Conservation (phyloP, 2,113 vertebrate species). For the Perccottus glenii region DNA sequence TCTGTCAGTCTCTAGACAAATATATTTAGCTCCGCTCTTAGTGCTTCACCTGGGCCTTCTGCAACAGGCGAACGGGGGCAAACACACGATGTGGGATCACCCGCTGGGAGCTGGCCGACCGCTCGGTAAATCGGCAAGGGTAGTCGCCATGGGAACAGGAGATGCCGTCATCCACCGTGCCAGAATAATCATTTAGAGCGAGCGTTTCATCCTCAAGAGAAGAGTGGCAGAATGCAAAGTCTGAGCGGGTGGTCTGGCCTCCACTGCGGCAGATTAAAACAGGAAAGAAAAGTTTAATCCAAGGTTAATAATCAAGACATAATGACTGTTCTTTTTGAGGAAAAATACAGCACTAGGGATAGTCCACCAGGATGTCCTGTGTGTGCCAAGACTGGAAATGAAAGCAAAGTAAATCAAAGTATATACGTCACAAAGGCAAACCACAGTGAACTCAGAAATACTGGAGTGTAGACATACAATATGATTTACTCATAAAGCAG, state of each 20-base stretch:
- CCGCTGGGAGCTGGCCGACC: slow-evolving; percentile 74
- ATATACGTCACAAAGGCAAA: slow-evolving; percentile 56
- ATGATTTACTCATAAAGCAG: slow-evolving; percentile 51
- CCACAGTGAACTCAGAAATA: slow-evolving; percentile 58
- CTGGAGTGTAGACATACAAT: slow-evolving; percentile 48
- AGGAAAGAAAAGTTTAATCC: slow-evolving; percentile 39
- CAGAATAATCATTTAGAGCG: slow-evolving; percentile 59
- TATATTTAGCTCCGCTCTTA: slow-evolving; percentile 45
- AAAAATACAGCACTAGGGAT: slow-evolving; percentile 8
- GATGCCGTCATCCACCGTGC: slow-evolving; percentile 58
- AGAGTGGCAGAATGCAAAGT: slow-evolving; percentile 48
- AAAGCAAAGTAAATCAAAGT: slow-evolving; percentile 56
- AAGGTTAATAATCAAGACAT: slow-evolving; percentile 42
- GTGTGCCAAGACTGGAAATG: slow-evolving; percentile 31
- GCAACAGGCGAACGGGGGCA: slow-evolving; percentile 80
- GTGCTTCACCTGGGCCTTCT: slow-evolving; percentile 72
- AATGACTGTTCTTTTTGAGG: slow-evolving; percentile 31
- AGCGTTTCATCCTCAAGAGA: slow-evolving; percentile 47
- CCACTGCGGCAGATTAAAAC: slow-evolving; percentile 53
- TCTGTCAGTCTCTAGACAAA: slow-evolving; percentile 31
- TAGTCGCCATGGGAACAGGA: slow-evolving; percentile 87
- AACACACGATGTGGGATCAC: slow-evolving; percentile 90
- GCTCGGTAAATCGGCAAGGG: slow-evolving; percentile 87
- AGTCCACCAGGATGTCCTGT: slow-evolving; percentile 13
- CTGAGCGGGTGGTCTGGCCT: slow-evolving; percentile 45